Evolutionary conservation across 2,888 invertebrate species (phyloP).

Genomic region (Pseudococcus viburni): DNA sequence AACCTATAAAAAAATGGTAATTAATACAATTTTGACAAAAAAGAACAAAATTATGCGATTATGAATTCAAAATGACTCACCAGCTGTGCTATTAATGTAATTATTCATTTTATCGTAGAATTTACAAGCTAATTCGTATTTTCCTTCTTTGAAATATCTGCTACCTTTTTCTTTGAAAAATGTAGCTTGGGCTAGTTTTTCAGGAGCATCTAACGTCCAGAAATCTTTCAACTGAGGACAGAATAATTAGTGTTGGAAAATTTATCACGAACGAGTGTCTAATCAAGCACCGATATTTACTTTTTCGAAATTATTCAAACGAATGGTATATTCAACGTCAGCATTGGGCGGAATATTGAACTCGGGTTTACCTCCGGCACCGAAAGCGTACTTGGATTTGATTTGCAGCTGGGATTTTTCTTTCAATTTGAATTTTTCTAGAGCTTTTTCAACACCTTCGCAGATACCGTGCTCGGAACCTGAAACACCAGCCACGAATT

Average conservation of each 20-base stretch:
- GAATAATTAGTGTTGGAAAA: background rate
- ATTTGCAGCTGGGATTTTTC: slow-evolving; percentile 85
- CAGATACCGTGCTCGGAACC: slow-evolving; percentile 78
- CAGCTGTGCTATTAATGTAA: slow-evolving; percentile 76
- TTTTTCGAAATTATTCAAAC: slow-evolving; percentile 87
- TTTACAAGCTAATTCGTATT: slow-evolving; percentile 84
- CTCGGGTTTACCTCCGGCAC: slow-evolving; percentile 78
- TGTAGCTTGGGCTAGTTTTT: slow-evolving; percentile 86
- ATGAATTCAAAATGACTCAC: slow-evolving; percentile 70
- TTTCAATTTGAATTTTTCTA: slow-evolving; percentile 84
- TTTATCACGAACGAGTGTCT: background rate
- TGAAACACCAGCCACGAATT: background rate
- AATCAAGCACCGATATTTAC: slow-evolving; percentile 70
- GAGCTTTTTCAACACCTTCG: slow-evolving; percentile 85
- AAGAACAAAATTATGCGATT: slow-evolving; percentile 59
- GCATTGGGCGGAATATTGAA: slow-evolving; percentile 85
- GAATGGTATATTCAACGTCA: slow-evolving; percentile 84
- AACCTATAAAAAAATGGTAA: slow-evolving; percentile 69
- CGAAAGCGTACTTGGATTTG: slow-evolving; percentile 86
- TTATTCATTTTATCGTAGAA: slow-evolving; percentile 86
- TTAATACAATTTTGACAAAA: background rate
- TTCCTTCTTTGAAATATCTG: slow-evolving; percentile 85
- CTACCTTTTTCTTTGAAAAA: slow-evolving; percentile 93
- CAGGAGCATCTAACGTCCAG: slow-evolving; percentile 85
- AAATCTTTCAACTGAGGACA: slow-evolving; percentile 78